These are phyloP conservation scores for Lasioglossum pauxillum DNA, from an alignment of 2,888 invertebrate genomes.

Conservation along the genomic window DNA sequence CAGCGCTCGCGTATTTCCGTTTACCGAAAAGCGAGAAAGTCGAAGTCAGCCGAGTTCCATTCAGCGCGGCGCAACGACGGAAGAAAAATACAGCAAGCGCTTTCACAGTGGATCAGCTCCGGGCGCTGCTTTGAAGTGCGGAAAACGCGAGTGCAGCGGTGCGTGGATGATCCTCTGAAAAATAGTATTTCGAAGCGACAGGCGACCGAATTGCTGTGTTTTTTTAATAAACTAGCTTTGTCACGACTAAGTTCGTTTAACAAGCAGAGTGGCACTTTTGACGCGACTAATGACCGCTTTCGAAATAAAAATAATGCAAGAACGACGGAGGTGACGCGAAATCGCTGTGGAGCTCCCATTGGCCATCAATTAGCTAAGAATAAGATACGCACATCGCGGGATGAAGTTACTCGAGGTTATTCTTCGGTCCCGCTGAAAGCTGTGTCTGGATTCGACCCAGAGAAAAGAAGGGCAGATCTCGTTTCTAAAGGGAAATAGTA, in stretches of 20 bases:
- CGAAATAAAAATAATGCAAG: neutral
- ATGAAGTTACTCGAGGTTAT: neutral
- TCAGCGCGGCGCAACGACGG: neutral
- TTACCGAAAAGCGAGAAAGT: neutral
- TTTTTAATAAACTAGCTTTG: neutral
- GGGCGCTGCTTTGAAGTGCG: neutral
- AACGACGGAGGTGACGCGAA: neutral
- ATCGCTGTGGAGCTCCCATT: neutral
- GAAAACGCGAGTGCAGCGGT: neutral
- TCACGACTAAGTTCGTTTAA: neutral
- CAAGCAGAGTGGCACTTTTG: neutral
- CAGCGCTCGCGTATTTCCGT: neutral
- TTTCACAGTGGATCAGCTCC: neutral
- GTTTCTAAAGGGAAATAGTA: neutral
- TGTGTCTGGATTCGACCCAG: neutral
- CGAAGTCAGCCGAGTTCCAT: neutral
- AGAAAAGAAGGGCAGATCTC: neutral
- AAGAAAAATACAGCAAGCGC: neutral
- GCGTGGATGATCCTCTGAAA: neutral
- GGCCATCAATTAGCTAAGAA: neutral
- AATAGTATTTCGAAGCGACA: neutral
- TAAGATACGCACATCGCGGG: neutral
- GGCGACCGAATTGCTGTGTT: neutral
- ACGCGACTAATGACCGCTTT: neutral
- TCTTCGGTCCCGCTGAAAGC: neutral